Evolutionary conservation across 2,888 invertebrate species (phyloP).

Genomic region (Folsomia candida): DNA sequence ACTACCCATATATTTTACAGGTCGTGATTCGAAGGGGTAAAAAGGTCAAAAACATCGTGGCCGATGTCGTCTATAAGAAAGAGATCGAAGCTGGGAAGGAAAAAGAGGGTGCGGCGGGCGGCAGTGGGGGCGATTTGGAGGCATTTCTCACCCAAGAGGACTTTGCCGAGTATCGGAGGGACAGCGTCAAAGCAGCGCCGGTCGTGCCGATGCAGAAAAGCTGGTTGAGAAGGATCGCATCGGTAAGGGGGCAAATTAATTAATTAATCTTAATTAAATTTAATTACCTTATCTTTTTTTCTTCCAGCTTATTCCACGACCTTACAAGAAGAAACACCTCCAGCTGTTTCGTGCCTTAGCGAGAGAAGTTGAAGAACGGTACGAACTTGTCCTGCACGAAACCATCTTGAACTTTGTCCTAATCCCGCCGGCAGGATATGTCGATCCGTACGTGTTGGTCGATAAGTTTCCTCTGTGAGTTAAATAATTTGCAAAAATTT

Average conservation of each 20-base stretch:
- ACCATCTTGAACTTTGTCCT: constrained; percentile 44
- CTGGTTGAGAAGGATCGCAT: constrained; percentile 41
- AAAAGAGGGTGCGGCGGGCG: neutral
- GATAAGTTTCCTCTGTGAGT: constrained; percentile 42
- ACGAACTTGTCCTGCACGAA: constrained; percentile 41
- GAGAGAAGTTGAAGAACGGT: constrained; percentile 37
- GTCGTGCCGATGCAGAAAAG: constrained; percentile 38
- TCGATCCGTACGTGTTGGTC: constrained; percentile 27
- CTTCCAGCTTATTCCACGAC: constrained; percentile 37
- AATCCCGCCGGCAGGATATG: constrained; percentile 33
- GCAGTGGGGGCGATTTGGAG: constrained; percentile 22
- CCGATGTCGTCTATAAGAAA: constrained; percentile 28
- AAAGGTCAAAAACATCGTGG: constrained; percentile 29
- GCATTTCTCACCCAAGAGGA: constrained; percentile 45
- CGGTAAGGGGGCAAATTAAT: constrained; percentile 20
- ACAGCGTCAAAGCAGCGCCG: constrained; percentile 44
- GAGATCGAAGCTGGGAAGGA: constrained; percentile 11
- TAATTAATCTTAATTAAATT: neutral
- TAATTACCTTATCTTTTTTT: neutral
- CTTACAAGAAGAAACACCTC: constrained; percentile 28
- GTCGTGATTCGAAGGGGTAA: constrained; percentile 37
- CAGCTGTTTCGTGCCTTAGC: constrained; percentile 32
- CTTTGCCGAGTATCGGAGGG: constrained; percentile 45
- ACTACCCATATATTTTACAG: too few species aligned
- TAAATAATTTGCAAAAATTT: neutral